Evolutionary conservation across 2,113 vertebrate species (phyloP).

Genomic region (Protomyctophum bolini): DNA sequence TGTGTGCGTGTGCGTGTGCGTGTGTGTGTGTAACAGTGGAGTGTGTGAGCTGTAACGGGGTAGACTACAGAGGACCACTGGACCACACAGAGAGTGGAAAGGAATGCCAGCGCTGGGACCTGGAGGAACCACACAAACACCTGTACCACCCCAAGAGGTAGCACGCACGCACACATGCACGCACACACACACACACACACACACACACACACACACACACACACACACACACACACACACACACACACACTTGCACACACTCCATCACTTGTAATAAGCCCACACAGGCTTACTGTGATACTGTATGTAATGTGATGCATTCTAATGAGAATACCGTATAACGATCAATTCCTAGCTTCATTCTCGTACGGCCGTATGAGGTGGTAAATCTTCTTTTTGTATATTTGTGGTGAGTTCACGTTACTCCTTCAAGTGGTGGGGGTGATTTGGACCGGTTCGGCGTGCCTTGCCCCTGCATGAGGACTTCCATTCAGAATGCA

Average conservation of each 20-base stretch:
- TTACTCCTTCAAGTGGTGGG: slow-evolving; percentile 7
- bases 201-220: neutral
- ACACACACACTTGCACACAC: neutral
- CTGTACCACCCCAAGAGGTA: slow-evolving; percentile 93
- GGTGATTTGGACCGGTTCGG: slow-evolving; percentile 35
- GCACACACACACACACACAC: slow-evolving; percentile 7
- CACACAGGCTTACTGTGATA: slow-evolving; percentile 18
- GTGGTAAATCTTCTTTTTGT: slow-evolving; percentile 9
- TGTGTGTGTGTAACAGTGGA: slow-evolving; percentile 80
- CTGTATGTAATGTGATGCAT: neutral
- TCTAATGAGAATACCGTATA: slow-evolving; percentile 2
- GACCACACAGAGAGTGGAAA: slow-evolving; percentile 94
- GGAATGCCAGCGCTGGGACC: slow-evolving; percentile 97
- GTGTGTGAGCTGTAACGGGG: slow-evolving; percentile 94
- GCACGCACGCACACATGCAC: slow-evolving; percentile 32
- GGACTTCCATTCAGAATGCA: slow-evolving; percentile 26
- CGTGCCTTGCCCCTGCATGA: slow-evolving; percentile 29
- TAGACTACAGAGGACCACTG: slow-evolving; percentile 96
- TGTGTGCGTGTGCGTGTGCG: slow-evolving; percentile 15
- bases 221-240: slow-evolving; percentile 12
- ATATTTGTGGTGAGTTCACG: neutral
- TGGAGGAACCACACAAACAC: slow-evolving; percentile 91
- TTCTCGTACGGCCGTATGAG: slow-evolving; percentile 1
- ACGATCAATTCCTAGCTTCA: neutral
- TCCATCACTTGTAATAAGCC: neutral